Evolutionary conservation across 2,113 vertebrate genomes (phyloP).

Genomic region (Pelecanoides urinatrix): DNA sequence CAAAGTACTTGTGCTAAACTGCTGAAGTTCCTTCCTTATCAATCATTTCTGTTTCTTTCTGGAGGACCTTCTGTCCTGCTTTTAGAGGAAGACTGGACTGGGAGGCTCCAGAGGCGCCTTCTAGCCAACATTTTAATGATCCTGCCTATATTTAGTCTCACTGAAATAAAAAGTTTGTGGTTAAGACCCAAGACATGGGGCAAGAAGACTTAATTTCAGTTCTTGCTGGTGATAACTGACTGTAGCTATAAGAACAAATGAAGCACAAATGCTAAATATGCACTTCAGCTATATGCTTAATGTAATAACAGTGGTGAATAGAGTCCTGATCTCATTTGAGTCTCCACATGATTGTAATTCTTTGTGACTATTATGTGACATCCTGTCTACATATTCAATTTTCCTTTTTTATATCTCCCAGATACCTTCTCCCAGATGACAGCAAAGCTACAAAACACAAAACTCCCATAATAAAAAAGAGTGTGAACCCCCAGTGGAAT

Average conservation of each 20-base stretch:
- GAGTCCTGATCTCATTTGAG: not conserved
- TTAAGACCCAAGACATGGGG: not conserved
- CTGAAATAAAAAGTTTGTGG: not conserved
- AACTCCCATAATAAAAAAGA: slow-evolving; percentile 88
- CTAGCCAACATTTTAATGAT: not conserved
- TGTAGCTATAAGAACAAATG: not conserved
- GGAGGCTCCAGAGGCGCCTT: not conserved
- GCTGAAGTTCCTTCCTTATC: not conserved
- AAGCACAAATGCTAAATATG: not conserved
- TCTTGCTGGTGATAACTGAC: not conserved
- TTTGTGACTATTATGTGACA: not conserved
- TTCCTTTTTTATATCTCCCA: slow-evolving; percentile 38
- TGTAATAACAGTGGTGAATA: not conserved
- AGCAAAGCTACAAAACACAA: slow-evolving; percentile 97
- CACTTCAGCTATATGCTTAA: not conserved
- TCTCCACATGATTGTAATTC: not conserved
- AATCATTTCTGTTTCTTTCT: not conserved
- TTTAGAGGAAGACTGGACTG: not conserved
- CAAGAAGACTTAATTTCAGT: not conserved
- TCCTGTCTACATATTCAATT: not conserved
- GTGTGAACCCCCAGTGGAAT: slow-evolving; percentile 94
- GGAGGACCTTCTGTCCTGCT: not conserved
- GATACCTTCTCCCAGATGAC: slow-evolving; percentile 93
- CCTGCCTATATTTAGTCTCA: not conserved
- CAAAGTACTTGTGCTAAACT: not conserved